phyloP scores from a whole-genome alignment of 2,797 vertebrate species.

The Squalus acanthias region DNA sequence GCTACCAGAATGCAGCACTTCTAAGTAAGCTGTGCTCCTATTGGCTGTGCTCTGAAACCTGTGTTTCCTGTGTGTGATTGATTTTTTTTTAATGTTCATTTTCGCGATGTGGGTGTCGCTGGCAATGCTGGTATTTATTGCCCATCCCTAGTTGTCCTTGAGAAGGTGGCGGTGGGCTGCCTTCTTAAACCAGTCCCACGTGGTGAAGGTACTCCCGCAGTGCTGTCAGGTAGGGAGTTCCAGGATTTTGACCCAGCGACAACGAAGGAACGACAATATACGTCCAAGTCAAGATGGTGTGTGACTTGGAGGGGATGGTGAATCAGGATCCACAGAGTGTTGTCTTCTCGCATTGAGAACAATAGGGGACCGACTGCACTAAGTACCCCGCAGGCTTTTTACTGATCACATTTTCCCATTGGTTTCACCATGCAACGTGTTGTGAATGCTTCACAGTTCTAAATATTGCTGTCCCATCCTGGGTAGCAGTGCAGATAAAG shows the following conservation, averaged over 20 bases:
- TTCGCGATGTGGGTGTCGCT: not conserved
- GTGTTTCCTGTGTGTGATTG: not conserved
- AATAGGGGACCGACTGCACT: not conserved
- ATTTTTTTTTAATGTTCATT: not conserved
- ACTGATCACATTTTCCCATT: not conserved
- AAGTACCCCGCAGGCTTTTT: not conserved
- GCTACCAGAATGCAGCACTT: not conserved
- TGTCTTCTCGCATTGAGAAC: not conserved
- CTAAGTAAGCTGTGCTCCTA: not conserved
- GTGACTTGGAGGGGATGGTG: not conserved
- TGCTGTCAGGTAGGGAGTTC: not conserved
- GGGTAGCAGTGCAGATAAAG: not conserved
- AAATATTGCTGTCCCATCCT: not conserved
- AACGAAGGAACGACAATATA: not conserved
- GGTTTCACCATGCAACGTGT: not conserved
- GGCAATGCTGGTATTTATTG: not conserved
- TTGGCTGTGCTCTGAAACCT: not conserved
- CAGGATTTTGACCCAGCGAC: not conserved
- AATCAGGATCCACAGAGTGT: not conserved
- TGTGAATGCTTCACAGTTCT: not conserved
- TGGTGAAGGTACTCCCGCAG: not conserved
- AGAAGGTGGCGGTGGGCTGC: not conserved
- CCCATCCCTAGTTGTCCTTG: not conserved
- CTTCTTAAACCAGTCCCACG: not conserved
- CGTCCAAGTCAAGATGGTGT: not conserved